Evolutionary conservation across 1,140 invertebrate species (phyloP), one percentile per base, ranked within the genome.

Genomic region (Leptonema lineaticorne): DNA sequence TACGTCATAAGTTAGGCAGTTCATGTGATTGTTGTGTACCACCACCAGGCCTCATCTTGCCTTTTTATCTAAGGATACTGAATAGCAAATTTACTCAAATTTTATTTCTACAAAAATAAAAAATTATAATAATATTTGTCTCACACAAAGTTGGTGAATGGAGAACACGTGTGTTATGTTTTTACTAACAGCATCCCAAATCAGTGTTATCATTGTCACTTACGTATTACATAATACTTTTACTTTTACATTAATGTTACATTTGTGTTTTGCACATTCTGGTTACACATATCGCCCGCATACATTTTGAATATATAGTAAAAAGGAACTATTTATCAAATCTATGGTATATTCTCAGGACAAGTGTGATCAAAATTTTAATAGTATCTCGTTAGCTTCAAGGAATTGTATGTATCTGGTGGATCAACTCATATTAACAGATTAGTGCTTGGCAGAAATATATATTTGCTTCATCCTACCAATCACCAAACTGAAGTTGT

Each of bases 161-260:
- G 53, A 59, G 69, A 67, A 67, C 56, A 50, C 30, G 67, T 69
- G 71, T 73, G 71, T 70, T 33, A 68, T 73, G 71, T 72, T 37
- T n/a, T 69, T 67, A 73, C 71, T 73, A 73, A 73, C 71, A 69
- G 71, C 71, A 73, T 73, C 71, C 71, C 24, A 59, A 53, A 66
- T 71, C 66, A 69, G 71, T 72, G 67, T 69, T 69, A 30, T 65
- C 59, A 63, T 67, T 72, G 64, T 69, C 64, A 67, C 33, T 67
- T 64, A 66, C 57, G 56, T 58, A 57, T 45, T 67, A 26, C n/a
- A n/a, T n/a, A n/a, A n/a, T n/a, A n/a, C n/a, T 69, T 57, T 46
- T 46, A 48, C 48, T 30, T 26, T 57, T 57, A 53, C 16, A 30
- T 24, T 53, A 53, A 20, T 24, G 24, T 48, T 30, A 66, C 20